These are phyloP conservation scores for Chloroceryle inda DNA, from an alignment of 2,797 vertebrate species.

Conservation along the genomic window DNA sequence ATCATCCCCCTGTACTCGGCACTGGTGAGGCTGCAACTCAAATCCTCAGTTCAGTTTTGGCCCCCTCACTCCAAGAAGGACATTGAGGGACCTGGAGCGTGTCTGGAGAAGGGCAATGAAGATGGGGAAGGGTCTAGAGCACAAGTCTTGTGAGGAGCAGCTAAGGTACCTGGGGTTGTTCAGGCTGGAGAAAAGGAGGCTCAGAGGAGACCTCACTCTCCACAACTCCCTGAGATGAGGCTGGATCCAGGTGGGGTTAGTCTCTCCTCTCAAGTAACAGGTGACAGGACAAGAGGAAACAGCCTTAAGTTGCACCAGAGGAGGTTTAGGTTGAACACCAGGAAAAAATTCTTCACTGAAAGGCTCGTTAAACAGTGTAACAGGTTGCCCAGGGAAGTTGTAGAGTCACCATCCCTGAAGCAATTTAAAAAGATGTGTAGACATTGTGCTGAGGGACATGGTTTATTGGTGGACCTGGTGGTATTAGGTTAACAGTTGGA, in stretches of 20 bases:
- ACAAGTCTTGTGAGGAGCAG: background rate
- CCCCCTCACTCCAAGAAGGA: background rate
- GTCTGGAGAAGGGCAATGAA: background rate
- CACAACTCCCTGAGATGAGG: background rate
- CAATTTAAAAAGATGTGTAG: background rate
- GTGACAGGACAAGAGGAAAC: background rate
- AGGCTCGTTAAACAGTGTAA: background rate
- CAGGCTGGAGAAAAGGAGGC: background rate
- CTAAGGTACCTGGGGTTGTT: background rate
- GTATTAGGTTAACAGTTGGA: accelerated
- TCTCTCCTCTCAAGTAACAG: background rate
- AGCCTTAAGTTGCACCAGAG: accelerated
- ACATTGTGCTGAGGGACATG: background rate
- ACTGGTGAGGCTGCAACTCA: background rate
- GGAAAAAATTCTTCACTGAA: background rate
- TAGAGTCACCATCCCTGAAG: background rate
- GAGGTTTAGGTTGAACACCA: background rate
- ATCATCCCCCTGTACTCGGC: accelerated
- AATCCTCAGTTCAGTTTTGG: background rate
- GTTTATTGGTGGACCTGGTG: background rate
- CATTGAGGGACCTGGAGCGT: accelerated
- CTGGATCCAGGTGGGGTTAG: accelerated
- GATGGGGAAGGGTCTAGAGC: background rate
- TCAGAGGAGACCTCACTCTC: background rate
- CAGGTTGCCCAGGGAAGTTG: background rate